Base-by-base conservation (phyloP, 2,888 invertebrate species). In the Zygothrica quintamaculata region DNA sequence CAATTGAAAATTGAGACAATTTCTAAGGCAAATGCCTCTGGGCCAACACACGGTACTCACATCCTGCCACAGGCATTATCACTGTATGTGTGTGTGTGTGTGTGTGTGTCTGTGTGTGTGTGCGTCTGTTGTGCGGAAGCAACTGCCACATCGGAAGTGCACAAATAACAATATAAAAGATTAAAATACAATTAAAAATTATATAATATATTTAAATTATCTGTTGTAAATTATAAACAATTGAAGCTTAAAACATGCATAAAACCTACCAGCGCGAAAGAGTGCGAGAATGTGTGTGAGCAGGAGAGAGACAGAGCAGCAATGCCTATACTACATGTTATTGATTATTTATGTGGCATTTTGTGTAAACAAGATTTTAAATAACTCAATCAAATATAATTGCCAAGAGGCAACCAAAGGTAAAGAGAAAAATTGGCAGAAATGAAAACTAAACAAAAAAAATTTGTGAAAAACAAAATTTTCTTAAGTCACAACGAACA, bases 331-430 rank as follows among this genome's bases (percentile, higher is more conserved):
- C 4, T 8, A 6, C 26, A 4, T 25, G 13, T 66, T 36, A 62
- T 66, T 61, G 65, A 61, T 65, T 70, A 61, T 65, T 61, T 59
- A 65, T 61, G 56, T 68, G 72, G 31, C 48, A 46, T 61, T 66
- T 62, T 58, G 72, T 69, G 77, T 72, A 84, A 85, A 85, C 73
- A 80, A 79, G 80, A 67, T 67, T 74, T 84, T 85, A 77, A 84
- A 81, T 84, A 80, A 61, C 81, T 80, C 71, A 74, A 82, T 85
- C 18, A 22, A 3, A 22, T 22, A 22, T 22, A 22, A 22, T 22
- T 22, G 48, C 47, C 43, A 33, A 65, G 34, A 52, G 42, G 26
- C 11, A n/a, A n/a, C n/a, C n/a, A n/a, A n/a, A n/a, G n/a, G n/a
- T n/a, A n/a, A n/a, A n/a, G n/a, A n/a, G n/a, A n/a, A n/a, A n/a